Base-by-base conservation (phyloP, 2,113 vertebrate species). In the Spilogale gracilis region DNA sequence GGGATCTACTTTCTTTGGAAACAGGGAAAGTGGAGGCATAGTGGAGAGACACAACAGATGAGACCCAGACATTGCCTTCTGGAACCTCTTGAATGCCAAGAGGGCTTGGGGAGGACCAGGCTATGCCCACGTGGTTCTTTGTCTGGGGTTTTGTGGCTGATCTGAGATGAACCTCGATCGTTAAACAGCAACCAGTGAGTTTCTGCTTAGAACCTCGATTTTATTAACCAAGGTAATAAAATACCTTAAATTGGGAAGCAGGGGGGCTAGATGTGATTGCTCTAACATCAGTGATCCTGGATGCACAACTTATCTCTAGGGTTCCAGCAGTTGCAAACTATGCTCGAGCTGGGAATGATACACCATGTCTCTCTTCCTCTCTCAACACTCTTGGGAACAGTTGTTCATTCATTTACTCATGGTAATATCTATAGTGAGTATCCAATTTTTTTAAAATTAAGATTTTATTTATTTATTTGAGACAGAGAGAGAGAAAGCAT, bases 171-270 rank as follows among this genome's bases (percentile, higher is more conserved):
- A 63, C 6, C 23, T 48, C 50, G n/a, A 16, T 45, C 52, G 10
- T 71, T 30, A 95, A 48, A 52, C 18, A 17, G 12, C 8, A 32
- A 79, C 18, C 54, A 63, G 14, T 9, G 61, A 45, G 7, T 32
- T 88, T 93, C 63, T 84, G 30, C 73, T 50, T 27, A 69, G 85
- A 81, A 23, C 32, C 56, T 97, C 56, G 2, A 16, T 54, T 79
- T 74, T 91, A 89, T 84, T 54, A 81, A 91, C 48, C n/a, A 17
- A 82, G 85, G 63, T 74, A 84, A 78, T 74, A 94, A 95, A 87
- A 93, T 30, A 50, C 52, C 71, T 86, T 76, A 76, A 14, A 63
- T 32, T 4, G n/a, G 61, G 78, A 85, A 85, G 80, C 5, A 48
- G 80, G 17, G 80, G 17, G 25, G 32, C 2, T 9, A 43, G 38